These are phyloP conservation scores for Talpa occidentalis DNA, from an alignment of 2,113 vertebrate genomes.

Conservation along the genomic window DNA sequence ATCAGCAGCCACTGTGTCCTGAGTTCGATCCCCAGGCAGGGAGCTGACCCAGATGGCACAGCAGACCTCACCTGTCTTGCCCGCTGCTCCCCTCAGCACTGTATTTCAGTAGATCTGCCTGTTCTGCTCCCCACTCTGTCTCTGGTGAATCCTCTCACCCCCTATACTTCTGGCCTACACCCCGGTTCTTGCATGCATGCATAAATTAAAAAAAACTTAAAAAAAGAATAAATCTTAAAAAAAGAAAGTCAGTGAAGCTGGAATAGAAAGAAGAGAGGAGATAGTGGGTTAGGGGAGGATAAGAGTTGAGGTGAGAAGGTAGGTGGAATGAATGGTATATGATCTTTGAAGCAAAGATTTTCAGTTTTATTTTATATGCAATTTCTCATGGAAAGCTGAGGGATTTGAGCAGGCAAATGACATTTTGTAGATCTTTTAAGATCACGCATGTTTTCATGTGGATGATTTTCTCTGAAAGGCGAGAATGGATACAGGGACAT, in stretches of 20 bases:
- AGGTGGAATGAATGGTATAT: not conserved
- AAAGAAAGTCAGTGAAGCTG: not conserved
- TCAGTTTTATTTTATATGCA: not conserved
- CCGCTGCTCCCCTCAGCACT: too few relatives aligned
- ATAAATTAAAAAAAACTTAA: too few relatives aligned
- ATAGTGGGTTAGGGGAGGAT: not conserved
- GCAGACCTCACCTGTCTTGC: too few relatives aligned
- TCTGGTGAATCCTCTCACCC: too few relatives aligned
- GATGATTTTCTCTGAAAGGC: not conserved
- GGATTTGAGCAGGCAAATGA: not conserved
- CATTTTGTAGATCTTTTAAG: not conserved
- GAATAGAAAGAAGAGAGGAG: not conserved
- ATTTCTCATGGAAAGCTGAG: not conserved
- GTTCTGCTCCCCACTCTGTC: too few relatives aligned
- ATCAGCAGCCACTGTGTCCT: too few relatives aligned
- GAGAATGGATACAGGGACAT: not conserved
- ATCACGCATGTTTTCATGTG: not conserved
- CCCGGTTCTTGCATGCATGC: too few relatives aligned
- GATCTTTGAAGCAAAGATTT: not conserved
- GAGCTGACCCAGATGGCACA: too few relatives aligned
- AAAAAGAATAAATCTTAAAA: too few relatives aligned
- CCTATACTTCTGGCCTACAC: too few relatives aligned
- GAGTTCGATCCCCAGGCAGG: too few relatives aligned
- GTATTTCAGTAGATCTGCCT: too few relatives aligned
- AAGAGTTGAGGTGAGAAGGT: not conserved